Evolutionary conservation across 2,797 vertebrate species (phyloP), one percentile per base, ranked within the genome.

Genomic region (Crocidura indochinensis): DNA sequence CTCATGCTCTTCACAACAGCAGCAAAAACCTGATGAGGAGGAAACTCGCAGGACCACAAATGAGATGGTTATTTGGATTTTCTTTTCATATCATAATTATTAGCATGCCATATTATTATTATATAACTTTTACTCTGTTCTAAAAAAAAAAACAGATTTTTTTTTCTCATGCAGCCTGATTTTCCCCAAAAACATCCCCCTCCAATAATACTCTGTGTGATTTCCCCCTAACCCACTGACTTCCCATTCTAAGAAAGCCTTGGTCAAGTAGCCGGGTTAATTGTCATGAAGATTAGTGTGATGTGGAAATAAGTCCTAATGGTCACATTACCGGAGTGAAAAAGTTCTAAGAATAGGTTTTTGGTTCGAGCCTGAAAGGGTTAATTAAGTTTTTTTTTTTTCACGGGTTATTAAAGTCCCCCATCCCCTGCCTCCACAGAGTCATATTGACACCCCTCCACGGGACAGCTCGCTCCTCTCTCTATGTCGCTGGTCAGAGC

Each of bases 401-500:
- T 96, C 97, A 94, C 68, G 60, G 96, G 96, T 97, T 94, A 96
- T 98, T 97, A 97, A 95, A 97, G 91, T 97, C 96, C 97, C 68
- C 94, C 94, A 95, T 87, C 94, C 94, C 92, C 81, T 85, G 96
- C 96, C 96, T 96, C 95, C 96, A 97, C 96, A 97, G 97, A 98
- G 97, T 97, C 97, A 96, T 96, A 97, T 97, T 98, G 98, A 97
- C 97, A 97, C 96, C 98, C 97, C 93, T 87, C 97, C 94, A 95
- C 97, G 96, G 95, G 96, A 94, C 96, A 96, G 96, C 97, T 97
- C 93, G 60, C 96, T 96, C 97, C 97, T 97, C 97, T 97, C 97
- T 97, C 98, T 97, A 95, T 97, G 97, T 98, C 97, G 97, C 97
- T 97, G 97, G 96, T 98, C 96, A 92, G 96, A 97, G 96, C 97